phyloP scores from a whole-genome alignment of 2,113 vertebrate species.

The Daboia siamensis region DNA sequence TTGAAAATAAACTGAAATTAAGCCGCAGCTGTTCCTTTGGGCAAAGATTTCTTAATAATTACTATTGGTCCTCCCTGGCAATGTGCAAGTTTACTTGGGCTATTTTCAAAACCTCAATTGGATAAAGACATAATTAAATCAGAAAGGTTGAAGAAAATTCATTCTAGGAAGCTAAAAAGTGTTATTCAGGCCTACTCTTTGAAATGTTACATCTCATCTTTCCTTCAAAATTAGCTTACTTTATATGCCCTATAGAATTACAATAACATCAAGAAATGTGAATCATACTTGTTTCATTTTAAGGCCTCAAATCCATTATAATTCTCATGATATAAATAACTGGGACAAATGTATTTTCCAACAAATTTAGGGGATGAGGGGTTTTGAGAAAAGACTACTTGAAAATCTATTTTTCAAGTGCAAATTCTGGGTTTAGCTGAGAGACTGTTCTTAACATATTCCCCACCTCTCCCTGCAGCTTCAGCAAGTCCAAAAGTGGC shows the following conservation, averaged over 20 bases:
- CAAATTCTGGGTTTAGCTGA: constrained; percentile 2
- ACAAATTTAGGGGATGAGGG: neutral
- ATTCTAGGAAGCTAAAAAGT: neutral
- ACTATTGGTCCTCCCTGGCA: neutral
- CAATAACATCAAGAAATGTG: neutral
- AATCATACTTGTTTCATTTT: neutral
- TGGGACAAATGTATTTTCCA: neutral
- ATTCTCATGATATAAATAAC: neutral
- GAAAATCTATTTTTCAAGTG: neutral
- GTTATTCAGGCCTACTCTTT: neutral
- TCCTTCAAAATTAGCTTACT: neutral
- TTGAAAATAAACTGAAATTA: neutral
- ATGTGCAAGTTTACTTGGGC: neutral
- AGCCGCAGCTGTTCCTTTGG: neutral
- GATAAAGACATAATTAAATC: neutral
- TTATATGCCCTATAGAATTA: neutral
- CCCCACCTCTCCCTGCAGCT: neutral
- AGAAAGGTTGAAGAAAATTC: neutral
- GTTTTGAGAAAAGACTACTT: neutral
- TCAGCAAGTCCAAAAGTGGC: constrained; percentile 34
- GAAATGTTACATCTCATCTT: neutral
- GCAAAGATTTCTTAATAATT: neutral
- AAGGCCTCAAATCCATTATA: neutral
- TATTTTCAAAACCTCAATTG: neutral
- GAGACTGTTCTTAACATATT: neutral